phyloP scores from a whole-genome alignment of 2,797 vertebrate genomes.

The Selene dorsalis region DNA sequence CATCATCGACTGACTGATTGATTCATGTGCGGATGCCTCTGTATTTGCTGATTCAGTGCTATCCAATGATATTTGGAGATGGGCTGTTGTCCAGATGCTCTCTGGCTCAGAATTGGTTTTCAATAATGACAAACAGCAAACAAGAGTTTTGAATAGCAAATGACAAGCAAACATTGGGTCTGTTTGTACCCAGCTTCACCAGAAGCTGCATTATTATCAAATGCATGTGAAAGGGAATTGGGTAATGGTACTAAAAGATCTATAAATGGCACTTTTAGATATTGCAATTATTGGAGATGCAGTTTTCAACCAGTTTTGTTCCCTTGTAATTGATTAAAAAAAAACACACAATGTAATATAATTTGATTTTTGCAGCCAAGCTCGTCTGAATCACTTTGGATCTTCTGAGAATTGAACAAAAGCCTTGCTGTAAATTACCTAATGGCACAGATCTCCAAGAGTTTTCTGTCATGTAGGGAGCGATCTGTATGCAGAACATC shows the following conservation, averaged over 20 bases:
- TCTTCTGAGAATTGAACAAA: conserved; percentile 9
- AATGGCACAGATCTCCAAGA: not conserved
- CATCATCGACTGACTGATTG: conserved; percentile 11
- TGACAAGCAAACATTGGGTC: not conserved
- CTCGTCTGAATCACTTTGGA: not conserved
- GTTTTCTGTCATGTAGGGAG: conserved; percentile 10
- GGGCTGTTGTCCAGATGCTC: conserved; percentile 18
- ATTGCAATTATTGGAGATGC: not conserved
- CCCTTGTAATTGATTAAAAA: conserved; percentile 6
- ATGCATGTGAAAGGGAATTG: not conserved
- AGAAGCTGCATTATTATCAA: not conserved
- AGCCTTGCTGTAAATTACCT: conserved; percentile 16
- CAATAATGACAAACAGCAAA: conserved; percentile 16
- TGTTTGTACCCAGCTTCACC: conserved; percentile 8
- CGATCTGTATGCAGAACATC: conserved; percentile 10
- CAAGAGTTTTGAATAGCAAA: not conserved
- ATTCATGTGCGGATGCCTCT: conserved; percentile 21
- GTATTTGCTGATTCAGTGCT: conserved; percentile 29
- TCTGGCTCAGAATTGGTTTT: conserved; percentile 27
- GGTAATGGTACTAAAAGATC: not conserved
- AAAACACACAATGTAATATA: not conserved
- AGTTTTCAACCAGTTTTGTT: not conserved
- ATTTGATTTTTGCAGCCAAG: conserved; percentile 15
- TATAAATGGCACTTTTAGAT: not conserved
- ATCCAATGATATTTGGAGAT: conserved; percentile 37